These are phyloP conservation scores for Albula goreensis DNA, from an alignment of 2,113 vertebrate species.

Conservation along the genomic window DNA sequence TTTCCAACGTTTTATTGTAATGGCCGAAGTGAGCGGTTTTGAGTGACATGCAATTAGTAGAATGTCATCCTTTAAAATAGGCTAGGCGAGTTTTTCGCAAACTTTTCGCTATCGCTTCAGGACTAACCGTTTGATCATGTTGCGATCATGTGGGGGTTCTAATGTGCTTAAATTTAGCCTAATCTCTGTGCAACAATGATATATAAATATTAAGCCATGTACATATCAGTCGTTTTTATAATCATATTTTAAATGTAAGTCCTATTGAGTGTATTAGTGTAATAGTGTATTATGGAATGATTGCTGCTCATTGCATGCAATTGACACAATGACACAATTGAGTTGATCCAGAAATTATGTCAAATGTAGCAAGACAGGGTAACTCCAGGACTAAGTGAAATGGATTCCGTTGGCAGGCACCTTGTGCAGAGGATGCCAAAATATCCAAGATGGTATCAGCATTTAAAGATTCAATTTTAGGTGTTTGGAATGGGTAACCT, in stretches of 20 bases:
- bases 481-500: not conserved
- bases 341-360: not conserved
- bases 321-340: not conserved
- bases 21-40: not conserved
- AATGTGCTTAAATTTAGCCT: too few species aligned
- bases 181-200: too few species aligned
- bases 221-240: too few species aligned
- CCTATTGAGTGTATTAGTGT: too few species aligned
- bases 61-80: constrained; percentile 8
- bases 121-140: not conserved
- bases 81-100: not conserved
- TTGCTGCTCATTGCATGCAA: not conserved
- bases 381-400: not conserved
- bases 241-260: too few species aligned
- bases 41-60: not conserved
- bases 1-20: not conserved
- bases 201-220: too few species aligned
- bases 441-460: not conserved
- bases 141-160: too few species aligned
- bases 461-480: not conserved
- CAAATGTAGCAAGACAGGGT: not conserved
- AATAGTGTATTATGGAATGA: not conserved
- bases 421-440: not conserved
- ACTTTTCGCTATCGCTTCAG: not conserved
- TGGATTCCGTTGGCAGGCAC: constrained; percentile 1